These are phyloP conservation scores for Digitonthophagus gazella DNA, from an alignment of 2,888 invertebrate genomes.

Conservation along the genomic window DNA sequence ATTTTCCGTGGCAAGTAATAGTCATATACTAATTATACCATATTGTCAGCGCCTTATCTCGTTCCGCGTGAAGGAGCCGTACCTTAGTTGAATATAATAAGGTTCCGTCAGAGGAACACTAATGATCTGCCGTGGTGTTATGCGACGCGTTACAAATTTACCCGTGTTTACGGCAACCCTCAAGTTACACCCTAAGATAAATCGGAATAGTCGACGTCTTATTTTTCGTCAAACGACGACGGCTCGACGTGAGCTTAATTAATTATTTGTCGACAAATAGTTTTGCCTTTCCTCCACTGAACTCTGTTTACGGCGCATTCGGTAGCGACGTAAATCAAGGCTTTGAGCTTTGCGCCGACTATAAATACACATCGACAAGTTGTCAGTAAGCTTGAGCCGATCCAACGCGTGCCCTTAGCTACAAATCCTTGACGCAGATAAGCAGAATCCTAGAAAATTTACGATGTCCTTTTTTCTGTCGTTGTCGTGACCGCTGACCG, in stretches of 20 bases:
- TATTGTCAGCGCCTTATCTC: constrained; percentile 32
- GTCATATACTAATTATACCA: constrained; percentile 32
- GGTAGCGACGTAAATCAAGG: constrained; percentile 10
- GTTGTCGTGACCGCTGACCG: neutral
- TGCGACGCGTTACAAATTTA: neutral
- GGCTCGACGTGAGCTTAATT: constrained; percentile 4
- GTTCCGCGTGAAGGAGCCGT: constrained; percentile 28
- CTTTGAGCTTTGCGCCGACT: constrained; percentile 2
- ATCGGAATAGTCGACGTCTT: constrained; percentile 5
- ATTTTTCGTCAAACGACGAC: neutral
- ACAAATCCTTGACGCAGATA: constrained; percentile 30
- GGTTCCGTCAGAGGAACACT: neutral
- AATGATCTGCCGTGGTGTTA: neutral
- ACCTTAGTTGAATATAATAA: constrained; percentile 2
- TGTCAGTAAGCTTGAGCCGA: constrained; percentile 32
- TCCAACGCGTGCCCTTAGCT: constrained; percentile 16
- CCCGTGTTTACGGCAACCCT: neutral
- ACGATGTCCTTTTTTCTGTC: constrained; percentile 25
- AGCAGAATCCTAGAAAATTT: constrained; percentile 31
- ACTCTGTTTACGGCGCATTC: constrained; percentile 3
- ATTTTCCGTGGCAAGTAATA: neutral
- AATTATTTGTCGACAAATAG: constrained; percentile 10
- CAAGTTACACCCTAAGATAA: constrained; percentile 10
- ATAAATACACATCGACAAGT: constrained; percentile 26
- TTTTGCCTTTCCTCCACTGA: neutral